Conservation (phyloP, 2,113 vertebrate species). For the Cyanoderma ruficeps region DNA sequence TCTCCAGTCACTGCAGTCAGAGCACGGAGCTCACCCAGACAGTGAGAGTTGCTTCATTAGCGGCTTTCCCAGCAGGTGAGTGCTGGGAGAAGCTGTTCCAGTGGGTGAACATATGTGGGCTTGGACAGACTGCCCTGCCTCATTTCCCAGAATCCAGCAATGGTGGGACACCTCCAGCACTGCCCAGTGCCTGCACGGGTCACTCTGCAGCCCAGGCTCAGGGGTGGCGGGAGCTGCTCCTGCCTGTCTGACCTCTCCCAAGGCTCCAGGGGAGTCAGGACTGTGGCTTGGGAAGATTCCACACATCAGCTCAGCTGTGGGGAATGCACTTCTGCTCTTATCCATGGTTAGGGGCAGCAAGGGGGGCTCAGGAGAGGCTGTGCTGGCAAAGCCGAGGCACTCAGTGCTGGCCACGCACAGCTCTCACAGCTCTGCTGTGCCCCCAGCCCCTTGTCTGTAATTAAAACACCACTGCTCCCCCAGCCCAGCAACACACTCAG, state of each 20-base stretch:
- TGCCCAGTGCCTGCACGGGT: accelerated
- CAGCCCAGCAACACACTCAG: not conserved
- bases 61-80: not conserved
- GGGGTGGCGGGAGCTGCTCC: not conserved
- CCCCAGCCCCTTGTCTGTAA: not conserved
- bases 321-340: not conserved
- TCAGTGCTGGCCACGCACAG: not conserved
- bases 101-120: not conserved
- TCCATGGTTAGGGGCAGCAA: not conserved
- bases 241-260: not conserved
- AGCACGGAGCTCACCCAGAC: not conserved
- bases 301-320: not conserved
- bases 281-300: not conserved
- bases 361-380: accelerated
- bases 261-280: accelerated
- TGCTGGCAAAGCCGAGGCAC: not conserved
- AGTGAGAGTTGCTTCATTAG: not conserved
- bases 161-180: not conserved
- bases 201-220: not conserved
- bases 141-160: not conserved
- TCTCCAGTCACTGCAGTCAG: not conserved
- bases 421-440: not conserved
- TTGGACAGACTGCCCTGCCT: not conserved
- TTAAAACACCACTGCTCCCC: not conserved
- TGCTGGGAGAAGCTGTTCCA: not conserved